phyloP scores from a whole-genome alignment of 2,113 vertebrate genomes.

The Elachura formosa region DNA sequence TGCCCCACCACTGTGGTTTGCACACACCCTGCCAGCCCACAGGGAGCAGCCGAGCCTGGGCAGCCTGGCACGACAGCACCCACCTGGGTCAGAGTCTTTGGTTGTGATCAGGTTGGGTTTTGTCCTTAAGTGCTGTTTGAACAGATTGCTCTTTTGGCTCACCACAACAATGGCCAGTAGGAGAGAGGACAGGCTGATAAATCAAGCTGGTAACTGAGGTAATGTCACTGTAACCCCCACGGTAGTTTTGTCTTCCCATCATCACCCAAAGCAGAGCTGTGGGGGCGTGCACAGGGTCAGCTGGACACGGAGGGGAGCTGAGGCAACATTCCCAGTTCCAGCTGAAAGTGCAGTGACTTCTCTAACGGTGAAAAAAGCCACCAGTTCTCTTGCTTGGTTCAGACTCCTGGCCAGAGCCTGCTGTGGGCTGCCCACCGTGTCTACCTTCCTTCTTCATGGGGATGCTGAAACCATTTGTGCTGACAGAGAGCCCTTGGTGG shows the following conservation, averaged over 20 bases:
- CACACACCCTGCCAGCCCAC: neutral
- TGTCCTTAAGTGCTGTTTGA: too few relatives aligned
- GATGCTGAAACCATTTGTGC: neutral
- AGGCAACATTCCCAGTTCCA: neutral
- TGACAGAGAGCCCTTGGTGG: neutral
- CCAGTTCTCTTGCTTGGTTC: neutral
- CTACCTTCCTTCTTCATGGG: neutral
- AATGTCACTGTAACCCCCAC: neutral
- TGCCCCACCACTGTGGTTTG: slow-evolving; percentile 14
- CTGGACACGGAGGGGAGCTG: neutral
- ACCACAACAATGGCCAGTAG: neutral
- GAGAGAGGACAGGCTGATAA: neutral
- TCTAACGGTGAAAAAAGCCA: neutral
- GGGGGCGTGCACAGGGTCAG: neutral
- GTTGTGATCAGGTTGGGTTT: neutral
- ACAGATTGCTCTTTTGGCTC: neutral
- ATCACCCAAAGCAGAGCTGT: neutral
- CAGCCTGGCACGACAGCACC: neutral
- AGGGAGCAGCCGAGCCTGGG: neutral
- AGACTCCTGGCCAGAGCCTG: neutral
- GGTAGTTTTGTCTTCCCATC: neutral
- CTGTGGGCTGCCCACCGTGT: neutral
- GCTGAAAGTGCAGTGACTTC: neutral
- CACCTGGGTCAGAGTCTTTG: neutral
- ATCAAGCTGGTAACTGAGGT: neutral